Percentiles rank a stretch among this genome's conserved stretches.
Conservation (phyloP, 2,113 vertebrate genomes). For the Pampusana beccarii region DNA sequence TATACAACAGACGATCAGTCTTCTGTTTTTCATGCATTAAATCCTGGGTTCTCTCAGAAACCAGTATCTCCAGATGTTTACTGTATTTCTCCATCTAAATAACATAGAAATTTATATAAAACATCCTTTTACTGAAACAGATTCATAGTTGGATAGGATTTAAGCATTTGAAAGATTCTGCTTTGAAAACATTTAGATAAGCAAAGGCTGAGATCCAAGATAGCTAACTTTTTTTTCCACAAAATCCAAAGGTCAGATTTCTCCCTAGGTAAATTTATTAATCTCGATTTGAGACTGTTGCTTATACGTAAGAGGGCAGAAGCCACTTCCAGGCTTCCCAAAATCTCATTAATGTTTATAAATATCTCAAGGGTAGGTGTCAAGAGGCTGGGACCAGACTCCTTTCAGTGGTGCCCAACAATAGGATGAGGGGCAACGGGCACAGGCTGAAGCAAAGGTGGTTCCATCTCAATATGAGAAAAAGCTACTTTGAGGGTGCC, state of each 20-base stretch:
- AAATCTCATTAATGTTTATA: neutral
- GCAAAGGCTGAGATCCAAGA: neutral
- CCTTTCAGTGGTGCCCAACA: no score
- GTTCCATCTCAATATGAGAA: no score
- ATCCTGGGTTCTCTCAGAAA: slow-evolving; percentile 85
- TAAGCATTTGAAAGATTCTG: neutral
- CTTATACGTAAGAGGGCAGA: neutral
- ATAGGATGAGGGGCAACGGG: no score
- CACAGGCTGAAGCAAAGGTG: no score
- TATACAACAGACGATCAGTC: slow-evolving; percentile 82
- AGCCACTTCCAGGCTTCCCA: neutral
- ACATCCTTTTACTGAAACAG: neutral
- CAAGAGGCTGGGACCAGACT: no score
- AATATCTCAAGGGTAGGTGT: no score
- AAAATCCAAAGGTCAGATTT: neutral
- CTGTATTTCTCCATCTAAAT: slow-evolving; percentile 90
- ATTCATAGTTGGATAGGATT: neutral
- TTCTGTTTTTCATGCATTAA: slow-evolving; percentile 89
- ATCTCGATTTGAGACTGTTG: neutral
- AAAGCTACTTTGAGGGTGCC: no score
- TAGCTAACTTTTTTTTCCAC: neutral
- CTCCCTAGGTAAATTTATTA: neutral
- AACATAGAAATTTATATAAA: neutral
- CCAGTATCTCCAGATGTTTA: slow-evolving; percentile 87
- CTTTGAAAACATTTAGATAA: neutral